These are phyloP conservation scores for Folsomia manolachei DNA, from an alignment of 2,888 invertebrate species.

Conservation along the genomic window DNA sequence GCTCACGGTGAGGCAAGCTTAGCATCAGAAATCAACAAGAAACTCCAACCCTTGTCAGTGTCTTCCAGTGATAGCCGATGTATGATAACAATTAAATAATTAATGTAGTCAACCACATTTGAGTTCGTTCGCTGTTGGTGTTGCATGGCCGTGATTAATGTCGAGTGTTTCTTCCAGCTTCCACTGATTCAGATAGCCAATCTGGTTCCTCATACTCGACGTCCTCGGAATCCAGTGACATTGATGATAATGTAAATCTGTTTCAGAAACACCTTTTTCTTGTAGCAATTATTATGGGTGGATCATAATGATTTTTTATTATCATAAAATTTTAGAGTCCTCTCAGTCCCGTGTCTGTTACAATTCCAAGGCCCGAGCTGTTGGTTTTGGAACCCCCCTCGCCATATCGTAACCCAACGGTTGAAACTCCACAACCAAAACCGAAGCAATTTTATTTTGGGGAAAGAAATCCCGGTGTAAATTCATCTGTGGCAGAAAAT, in stretches of 20 bases:
- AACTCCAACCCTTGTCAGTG: slow-evolving; percentile 18
- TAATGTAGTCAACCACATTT: background rate
- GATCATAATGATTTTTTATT: too few species aligned
- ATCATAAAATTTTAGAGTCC: slow-evolving; percentile 23
- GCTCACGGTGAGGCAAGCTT: slow-evolving; percentile 35
- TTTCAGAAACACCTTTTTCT: too few species aligned
- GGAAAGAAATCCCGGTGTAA: slow-evolving; percentile 1
- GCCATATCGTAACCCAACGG: slow-evolving; percentile 34
- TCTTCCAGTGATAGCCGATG: slow-evolving; percentile 35
- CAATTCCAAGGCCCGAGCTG: slow-evolving; percentile 32
- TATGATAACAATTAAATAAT: background rate
- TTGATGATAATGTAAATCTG: slow-evolving; percentile 7
- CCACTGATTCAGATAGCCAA: background rate
- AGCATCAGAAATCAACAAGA: slow-evolving; percentile 32
- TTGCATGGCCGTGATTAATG: background rate
- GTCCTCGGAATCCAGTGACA: slow-evolving; percentile 29
- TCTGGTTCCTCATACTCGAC: slow-evolving; percentile 1
- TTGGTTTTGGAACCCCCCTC: slow-evolving; percentile 38
- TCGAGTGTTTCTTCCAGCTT: background rate
- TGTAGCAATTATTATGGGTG: too few species aligned
- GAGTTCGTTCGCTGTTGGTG: too few species aligned
- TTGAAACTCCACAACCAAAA: background rate
- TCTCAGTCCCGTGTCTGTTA: slow-evolving; percentile 31
- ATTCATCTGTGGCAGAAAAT: slow-evolving; percentile 8
- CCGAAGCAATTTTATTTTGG: slow-evolving; percentile 15